phyloP scores from a whole-genome alignment of 2,113 vertebrate species.

The Tapirus terrestris region DNA sequence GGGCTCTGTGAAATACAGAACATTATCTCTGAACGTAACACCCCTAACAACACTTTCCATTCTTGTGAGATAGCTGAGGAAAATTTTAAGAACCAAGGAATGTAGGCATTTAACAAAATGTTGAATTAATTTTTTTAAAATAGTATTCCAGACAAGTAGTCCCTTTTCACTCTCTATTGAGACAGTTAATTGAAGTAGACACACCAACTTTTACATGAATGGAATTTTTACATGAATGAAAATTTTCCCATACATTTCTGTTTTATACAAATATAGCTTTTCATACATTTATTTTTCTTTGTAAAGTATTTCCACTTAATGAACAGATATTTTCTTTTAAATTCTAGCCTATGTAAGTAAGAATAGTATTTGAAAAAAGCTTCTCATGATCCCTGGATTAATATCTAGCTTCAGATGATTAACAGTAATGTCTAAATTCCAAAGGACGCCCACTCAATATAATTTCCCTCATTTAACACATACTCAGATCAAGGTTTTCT shows the following conservation, averaged over 20 bases:
- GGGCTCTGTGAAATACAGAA: neutral
- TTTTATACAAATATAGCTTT: constrained; percentile 4
- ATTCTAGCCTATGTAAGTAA: neutral
- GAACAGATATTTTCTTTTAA: neutral
- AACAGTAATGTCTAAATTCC: neutral
- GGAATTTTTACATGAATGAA: neutral
- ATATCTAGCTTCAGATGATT: neutral
- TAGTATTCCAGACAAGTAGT: neutral
- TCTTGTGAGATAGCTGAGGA: neutral
- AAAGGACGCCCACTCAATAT: neutral
- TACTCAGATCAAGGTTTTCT: neutral
- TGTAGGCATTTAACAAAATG: neutral
- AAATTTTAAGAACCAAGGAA: neutral
- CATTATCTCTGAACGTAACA: constrained; percentile 6
- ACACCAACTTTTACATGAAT: neutral
- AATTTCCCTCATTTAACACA: constrained; percentile 38
- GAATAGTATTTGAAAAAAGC: neutral
- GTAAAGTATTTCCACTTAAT: constrained; percentile 25
- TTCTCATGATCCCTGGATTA: neutral
- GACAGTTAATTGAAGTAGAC: neutral
- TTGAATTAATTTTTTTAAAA: neutral
- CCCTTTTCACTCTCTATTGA: neutral
- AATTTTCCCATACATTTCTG: constrained; percentile 19
- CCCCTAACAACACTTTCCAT: neutral
- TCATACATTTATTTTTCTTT: neutral